Evolutionary conservation across 2,888 invertebrate genomes (phyloP).

Genomic region (Drosophila algonquin): DNA sequence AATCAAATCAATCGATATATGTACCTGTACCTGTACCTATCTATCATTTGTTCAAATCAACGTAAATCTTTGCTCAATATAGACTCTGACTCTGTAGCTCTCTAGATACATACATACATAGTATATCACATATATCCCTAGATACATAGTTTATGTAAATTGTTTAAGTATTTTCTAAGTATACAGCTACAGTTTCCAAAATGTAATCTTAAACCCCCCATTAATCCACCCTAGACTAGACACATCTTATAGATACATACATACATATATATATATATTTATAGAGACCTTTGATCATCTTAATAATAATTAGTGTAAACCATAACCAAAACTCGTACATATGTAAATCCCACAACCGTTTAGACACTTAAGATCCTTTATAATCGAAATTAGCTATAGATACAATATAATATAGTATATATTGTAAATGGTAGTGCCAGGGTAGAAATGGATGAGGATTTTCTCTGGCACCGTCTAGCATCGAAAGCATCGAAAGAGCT

Average conservation of each 20-base stretch:
- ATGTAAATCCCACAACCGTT: neutral
- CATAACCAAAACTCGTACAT: too few species aligned
- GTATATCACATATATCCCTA: neutral
- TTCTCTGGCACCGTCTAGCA: too few species aligned
- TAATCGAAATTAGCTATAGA: neutral
- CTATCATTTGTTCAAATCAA: slow-evolving; percentile 29
- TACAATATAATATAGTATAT: neutral
- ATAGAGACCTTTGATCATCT: slow-evolving; percentile 19
- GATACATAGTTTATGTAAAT: slow-evolving; percentile 23
- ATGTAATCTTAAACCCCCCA: slow-evolving; percentile 8
- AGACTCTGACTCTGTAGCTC: slow-evolving; percentile 21
- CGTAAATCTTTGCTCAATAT: slow-evolving; percentile 30
- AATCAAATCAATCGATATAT: slow-evolving; percentile 37
- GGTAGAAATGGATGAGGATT: neutral
- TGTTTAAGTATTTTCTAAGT: slow-evolving; percentile 31
- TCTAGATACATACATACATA: neutral
- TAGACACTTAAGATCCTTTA: neutral
- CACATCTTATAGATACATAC: neutral
- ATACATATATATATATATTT: neutral
- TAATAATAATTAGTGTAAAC: slow-evolving; percentile 27
- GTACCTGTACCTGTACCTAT: too few species aligned
- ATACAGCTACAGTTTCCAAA: neutral
- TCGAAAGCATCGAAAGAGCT: too few species aligned
- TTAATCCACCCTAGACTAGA: neutral
- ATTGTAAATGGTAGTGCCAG: neutral